phyloP scores from a whole-genome alignment of 2,888 invertebrate genomes.

The Drosophila acutilabella region DNA sequence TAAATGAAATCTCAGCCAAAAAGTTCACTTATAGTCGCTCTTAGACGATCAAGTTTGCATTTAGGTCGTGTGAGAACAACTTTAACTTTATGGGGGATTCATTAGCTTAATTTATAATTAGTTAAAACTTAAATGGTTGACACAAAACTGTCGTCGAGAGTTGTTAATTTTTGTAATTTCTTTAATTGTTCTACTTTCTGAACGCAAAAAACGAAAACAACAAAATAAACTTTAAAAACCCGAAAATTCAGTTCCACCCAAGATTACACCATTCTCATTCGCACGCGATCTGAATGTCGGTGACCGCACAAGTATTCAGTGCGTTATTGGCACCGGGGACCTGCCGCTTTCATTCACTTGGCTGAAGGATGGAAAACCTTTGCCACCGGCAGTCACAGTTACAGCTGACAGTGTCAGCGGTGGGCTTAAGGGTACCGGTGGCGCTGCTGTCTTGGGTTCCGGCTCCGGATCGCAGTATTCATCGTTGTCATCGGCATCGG shows the following conservation, averaged over 20 bases:
- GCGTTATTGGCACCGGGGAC: constrained; percentile 88
- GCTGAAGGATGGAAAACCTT: constrained; percentile 87
- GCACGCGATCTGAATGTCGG: constrained; percentile 88
- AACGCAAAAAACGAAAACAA: constrained; percentile 16
- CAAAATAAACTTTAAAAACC: neutral
- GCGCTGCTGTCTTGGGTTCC: constrained; percentile 70
- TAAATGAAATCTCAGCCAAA: neutral
- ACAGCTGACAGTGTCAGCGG: constrained; percentile 66
- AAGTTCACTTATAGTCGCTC: neutral
- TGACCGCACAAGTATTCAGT: constrained; percentile 87
- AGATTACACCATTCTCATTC: constrained; percentile 89
- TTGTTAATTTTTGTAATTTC: constrained; percentile 20
- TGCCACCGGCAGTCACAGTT: constrained; percentile 80
- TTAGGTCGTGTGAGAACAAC: neutral
- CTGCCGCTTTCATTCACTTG: constrained; percentile 88
- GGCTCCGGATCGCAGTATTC: constrained; percentile 51
- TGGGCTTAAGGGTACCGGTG: constrained; percentile 82
- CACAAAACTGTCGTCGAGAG: constrained; percentile 1
- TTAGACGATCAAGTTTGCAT: neutral
- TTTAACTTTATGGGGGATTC: neutral
- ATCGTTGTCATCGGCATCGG: constrained; percentile 39
- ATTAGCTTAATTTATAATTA: neutral
- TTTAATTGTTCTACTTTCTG: constrained; percentile 26
- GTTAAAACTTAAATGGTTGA: neutral
- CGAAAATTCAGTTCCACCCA: constrained; percentile 86